phyloP scores from a whole-genome alignment of 37 sponge, comb jelly and placozoan species.

The Beroe forskalii region DNA sequence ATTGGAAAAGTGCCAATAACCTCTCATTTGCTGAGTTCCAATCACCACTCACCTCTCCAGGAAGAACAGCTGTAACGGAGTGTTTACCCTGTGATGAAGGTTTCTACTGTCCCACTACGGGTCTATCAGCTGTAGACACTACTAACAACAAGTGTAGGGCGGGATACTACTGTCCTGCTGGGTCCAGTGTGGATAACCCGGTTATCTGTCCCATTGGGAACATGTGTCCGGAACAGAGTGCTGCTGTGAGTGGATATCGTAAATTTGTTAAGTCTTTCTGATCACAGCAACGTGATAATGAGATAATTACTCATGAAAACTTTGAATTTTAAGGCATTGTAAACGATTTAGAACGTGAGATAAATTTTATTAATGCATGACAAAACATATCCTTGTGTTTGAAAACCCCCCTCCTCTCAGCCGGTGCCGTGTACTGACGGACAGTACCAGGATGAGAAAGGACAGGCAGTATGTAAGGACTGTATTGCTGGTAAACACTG shows the following conservation, averaged over 20 bases:
- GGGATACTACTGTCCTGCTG: background rate
- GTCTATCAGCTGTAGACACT: background rate
- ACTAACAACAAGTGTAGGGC: conserved; percentile 5
- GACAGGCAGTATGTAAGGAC: conserved; percentile 12
- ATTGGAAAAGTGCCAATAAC: too few species aligned
- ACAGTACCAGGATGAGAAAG: background rate
- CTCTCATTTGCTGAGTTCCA: too few species aligned
- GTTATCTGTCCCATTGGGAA: background rate
- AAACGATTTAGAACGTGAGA: too few species aligned
- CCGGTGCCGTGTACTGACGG: conserved; percentile 21
- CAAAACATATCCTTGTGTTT: background rate
- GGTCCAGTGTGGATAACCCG: background rate
- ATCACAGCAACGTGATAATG: too few species aligned
- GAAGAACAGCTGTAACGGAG: background rate
- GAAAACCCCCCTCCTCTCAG: background rate
- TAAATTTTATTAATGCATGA: too few species aligned
- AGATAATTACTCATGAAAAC: too few species aligned
- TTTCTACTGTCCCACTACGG: conserved; percentile 27
- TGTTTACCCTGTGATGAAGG: conserved; percentile 9
- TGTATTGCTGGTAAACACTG: conserved; percentile 43
- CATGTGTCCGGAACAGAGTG: conserved; percentile 9
- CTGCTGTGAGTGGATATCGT: background rate
- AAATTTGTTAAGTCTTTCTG: too few species aligned
- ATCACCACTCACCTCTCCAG: too few species aligned
- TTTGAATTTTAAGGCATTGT: too few species aligned